Evolutionary conservation across 2,888 invertebrate genomes (phyloP).

Genomic region (Sialis lutaria): DNA sequence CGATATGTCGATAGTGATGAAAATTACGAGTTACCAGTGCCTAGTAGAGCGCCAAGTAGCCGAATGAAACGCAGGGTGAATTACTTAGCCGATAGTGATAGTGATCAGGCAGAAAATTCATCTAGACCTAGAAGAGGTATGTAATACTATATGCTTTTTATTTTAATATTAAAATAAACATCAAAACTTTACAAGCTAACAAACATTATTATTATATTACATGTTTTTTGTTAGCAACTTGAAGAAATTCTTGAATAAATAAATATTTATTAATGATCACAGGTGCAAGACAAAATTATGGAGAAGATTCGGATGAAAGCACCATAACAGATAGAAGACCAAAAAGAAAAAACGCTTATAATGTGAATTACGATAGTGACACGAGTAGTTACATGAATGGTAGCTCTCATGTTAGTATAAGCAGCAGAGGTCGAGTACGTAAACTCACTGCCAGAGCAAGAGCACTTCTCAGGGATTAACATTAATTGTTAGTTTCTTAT

Average conservation of each 20-base stretch:
- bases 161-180: too few species aligned
- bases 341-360: constrained; percentile 6
- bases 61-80: constrained; percentile 7
- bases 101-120: constrained; percentile 9
- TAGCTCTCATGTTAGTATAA: constrained; percentile 32
- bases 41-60: not conserved
- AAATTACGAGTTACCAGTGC: constrained; percentile 2
- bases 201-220: too few species aligned
- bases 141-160: not conserved
- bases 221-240: too few species aligned
- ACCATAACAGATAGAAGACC: constrained; percentile 9
- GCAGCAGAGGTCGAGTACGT: constrained; percentile 70
- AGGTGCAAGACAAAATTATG: constrained; percentile 21
- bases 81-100: constrained; percentile 10
- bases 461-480: constrained; percentile 35
- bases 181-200: too few species aligned
- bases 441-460: constrained; percentile 66
- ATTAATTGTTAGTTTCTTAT: too few species aligned
- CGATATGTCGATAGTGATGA: constrained; percentile 8
- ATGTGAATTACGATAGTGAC: constrained; percentile 14
- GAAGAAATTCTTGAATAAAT: not conserved
- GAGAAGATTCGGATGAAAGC: constrained; percentile 19
- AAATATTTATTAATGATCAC: not conserved
- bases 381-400: constrained; percentile 12
- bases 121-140: constrained; percentile 2